Percentiles rank a stretch among this genome's conserved stretches.
These are phyloP conservation scores for Cossypha polioptera DNA, from an alignment of 2,797 vertebrate genomes.

Conservation along the genomic window DNA sequence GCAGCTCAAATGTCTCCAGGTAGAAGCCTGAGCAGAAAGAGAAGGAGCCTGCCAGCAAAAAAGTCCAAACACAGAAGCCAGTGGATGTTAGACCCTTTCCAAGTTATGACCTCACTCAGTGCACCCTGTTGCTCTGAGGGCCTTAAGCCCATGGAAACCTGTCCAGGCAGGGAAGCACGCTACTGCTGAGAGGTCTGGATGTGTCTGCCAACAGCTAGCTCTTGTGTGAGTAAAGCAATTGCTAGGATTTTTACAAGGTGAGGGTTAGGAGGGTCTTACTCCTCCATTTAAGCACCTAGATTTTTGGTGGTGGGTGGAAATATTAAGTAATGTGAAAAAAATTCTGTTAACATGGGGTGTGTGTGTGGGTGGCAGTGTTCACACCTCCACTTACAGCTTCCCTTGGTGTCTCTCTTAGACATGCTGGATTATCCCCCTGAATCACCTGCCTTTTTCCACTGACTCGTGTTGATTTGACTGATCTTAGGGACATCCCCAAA, in stretches of 20 bases:
- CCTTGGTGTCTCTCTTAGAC: background rate
- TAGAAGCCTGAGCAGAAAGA: background rate
- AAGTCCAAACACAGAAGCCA: background rate
- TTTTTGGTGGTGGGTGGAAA: slow-evolving; percentile 16
- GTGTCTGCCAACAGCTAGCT: background rate
- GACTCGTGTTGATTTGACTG: background rate
- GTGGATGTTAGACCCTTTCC: background rate
- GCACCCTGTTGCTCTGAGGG: background rate
- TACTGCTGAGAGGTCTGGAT: background rate
- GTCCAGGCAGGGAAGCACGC: background rate
- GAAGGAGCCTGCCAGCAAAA: background rate
- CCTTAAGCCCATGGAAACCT: background rate
- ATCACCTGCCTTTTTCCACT: background rate
- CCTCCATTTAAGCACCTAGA: background rate
- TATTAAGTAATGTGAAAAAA: slow-evolving; percentile 20
- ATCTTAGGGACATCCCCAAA: background rate
- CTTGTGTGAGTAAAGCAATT: background rate
- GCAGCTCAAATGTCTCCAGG: background rate
- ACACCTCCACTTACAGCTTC: background rate
- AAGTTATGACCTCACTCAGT: slow-evolving; percentile 29
- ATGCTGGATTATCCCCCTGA: background rate
- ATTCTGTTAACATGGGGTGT: background rate
- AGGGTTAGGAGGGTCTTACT: background rate
- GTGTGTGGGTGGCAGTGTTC: slow-evolving; percentile 4
- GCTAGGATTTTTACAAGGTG: slow-evolving; percentile 34